Evolutionary conservation across 2,797 vertebrate species (phyloP), one percentile per base, ranked within the genome.

Genomic region (Avahi laniger): DNA sequence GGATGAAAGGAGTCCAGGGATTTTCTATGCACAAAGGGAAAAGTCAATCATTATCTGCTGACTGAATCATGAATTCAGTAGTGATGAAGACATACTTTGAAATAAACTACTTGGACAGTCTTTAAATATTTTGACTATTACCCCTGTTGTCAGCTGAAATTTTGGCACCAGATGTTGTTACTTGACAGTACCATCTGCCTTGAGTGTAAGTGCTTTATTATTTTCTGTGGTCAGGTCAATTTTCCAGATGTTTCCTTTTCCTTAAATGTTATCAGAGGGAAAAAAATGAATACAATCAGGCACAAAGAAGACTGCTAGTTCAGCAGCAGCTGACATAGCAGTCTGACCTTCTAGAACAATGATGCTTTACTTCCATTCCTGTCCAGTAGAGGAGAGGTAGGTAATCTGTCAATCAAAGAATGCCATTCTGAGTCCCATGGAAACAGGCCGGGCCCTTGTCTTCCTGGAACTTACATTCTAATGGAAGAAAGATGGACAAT

Each of bases 121-220:
- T 97, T 96, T 97, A 97, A 97, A 96, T 95, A 95, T 95, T 97
- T 92, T 97, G 89, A 96, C 70, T 96, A 57, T 90, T 82, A 90
- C 38, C 18, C 7, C 61, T n/a, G 0, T 82, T 96, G 81, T 96
- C 93, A 96, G 87, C 89, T 89, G 48, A 85, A 65, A 92, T 96
- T 97, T 97, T 35, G 89, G 54, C 69, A 97, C 92, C 98, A 98
- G 97, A 82, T 98, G 97, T 96, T 92, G 76, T 94, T 75, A 63
- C 26, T 72, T 65, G 26, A 81, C 14, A 76, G 28, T 61, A 67
- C 81, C 96, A 96, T 96, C 85, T 97, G 93, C 91, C 59, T 79
- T 3, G 2, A 85, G 78, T 24, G 17, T n/a, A 78, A 89, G 20
- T 38, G 46, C 26, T n/a, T 84, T 79, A 78, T 90, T 72, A 76